Conservation (phyloP, 53 echinoderm and acorn worm genomes). For the Mesocentrotus franciscanus region DNA sequence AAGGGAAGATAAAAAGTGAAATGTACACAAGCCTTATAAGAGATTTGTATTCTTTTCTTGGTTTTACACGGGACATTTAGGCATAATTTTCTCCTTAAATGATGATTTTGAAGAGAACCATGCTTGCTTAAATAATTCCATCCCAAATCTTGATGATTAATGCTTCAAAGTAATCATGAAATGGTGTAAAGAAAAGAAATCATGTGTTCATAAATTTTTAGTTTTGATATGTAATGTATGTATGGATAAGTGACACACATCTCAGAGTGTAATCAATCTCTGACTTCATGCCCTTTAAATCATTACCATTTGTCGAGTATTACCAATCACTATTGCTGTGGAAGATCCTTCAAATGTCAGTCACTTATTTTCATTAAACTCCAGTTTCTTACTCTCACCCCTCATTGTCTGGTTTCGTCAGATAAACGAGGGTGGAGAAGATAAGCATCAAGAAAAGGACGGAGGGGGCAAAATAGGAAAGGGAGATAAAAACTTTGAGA, state of each 20-base stretch:
- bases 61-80: neutral
- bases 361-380: neutral
- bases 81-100: neutral
- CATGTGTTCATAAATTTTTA: neutral
- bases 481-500: constrained; percentile 1
- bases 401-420: neutral
- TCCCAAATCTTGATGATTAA: neutral
- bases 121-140: too few relatives aligned
- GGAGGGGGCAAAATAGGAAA: neutral
- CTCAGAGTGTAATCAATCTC: neutral
- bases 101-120: too few relatives aligned
- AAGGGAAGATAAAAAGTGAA: neutral
- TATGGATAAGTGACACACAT: constrained; percentile 1
- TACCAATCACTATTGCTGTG: neutral
- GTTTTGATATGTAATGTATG: neutral
- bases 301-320: neutral
- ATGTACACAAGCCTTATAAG: neutral
- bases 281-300: constrained; percentile 31
- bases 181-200: neutral
- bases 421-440: constrained; percentile 17
- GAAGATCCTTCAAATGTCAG: constrained; percentile 5
- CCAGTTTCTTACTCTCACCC: neutral
- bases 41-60: neutral
- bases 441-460: neutral
- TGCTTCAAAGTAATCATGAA: neutral